These are phyloP conservation scores for Aphelocoma californica DNA, from an alignment of 2,797 vertebrate species.

Conservation along the genomic window DNA sequence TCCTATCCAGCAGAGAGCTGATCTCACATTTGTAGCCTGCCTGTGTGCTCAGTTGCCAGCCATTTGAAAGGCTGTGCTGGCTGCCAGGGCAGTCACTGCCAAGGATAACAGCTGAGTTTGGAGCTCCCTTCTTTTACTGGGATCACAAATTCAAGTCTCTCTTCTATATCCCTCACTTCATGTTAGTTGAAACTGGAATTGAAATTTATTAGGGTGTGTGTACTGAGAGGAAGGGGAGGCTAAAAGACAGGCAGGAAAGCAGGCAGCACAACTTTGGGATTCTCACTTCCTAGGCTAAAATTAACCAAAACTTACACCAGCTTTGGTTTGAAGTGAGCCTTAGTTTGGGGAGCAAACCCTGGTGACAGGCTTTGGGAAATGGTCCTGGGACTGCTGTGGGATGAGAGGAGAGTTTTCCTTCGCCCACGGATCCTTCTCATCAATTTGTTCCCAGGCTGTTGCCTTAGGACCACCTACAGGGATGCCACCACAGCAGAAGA, in stretches of 20 bases:
- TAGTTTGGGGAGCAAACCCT: neutral
- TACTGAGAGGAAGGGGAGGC: neutral
- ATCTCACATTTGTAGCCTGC: neutral
- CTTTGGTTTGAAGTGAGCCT: neutral
- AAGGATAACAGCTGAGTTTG: slow-evolving; percentile 10
- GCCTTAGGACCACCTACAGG: neutral
- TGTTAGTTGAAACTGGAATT: neutral
- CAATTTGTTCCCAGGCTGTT: neutral
- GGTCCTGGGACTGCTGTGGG: neutral
- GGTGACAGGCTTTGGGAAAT: neutral
- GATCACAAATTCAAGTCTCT: neutral
- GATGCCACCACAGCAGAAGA: neutral
- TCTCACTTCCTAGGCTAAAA: neutral
- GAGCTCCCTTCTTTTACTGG: neutral
- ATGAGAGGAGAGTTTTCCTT: neutral
- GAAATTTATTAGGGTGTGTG: neutral
- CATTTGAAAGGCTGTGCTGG: neutral
- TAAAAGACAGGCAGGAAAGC: neutral
- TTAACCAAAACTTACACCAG: neutral
- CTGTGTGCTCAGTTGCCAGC: neutral
- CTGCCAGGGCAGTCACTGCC: neutral
- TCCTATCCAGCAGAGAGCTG: neutral
- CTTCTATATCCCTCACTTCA: neutral
- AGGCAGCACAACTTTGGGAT: neutral
- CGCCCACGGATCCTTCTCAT: rapidly evolving